Conservation (phyloP, 1,140 invertebrate species). For the Lasioglossum albipes region DNA sequence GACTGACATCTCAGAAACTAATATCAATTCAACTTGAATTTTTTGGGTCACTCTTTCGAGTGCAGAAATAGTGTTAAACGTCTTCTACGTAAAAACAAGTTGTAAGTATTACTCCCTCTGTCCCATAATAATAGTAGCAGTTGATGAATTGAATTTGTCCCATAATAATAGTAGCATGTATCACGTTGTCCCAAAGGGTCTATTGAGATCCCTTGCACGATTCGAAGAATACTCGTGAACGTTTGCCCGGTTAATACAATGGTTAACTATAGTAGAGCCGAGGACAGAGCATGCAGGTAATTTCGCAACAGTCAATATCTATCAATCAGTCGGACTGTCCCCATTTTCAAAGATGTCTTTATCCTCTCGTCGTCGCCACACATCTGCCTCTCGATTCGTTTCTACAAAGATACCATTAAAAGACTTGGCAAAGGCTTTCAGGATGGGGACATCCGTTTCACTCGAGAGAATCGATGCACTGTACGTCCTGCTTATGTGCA, state of each 20-base stretch:
- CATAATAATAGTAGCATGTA: too few relatives aligned
- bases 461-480: constrained; percentile 47
- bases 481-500: constrained; percentile 58
- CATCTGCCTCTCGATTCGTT: constrained; percentile 7
- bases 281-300: background rate
- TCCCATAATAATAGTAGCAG: too few relatives aligned
- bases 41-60: too few relatives aligned
- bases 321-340: constrained; percentile 1
- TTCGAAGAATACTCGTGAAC: too few relatives aligned
- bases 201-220: too few relatives aligned
- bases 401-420: constrained; percentile 5
- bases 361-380: background rate
- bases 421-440: constrained; percentile 19
- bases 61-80: too few relatives aligned
- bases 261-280: background rate
- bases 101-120: too few relatives aligned
- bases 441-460: constrained; percentile 54
- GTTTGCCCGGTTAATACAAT: background rate
- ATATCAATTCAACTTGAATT: too few relatives aligned
- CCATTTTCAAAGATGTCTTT: constrained; percentile 17
- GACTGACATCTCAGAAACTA: too few relatives aligned
- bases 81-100: too few relatives aligned
- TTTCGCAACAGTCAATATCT: background rate
- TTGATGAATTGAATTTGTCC: too few relatives aligned
- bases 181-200: too few relatives aligned